Conservation (phyloP, 2,797 vertebrate species). For the Halcyon smyrnensis region DNA sequence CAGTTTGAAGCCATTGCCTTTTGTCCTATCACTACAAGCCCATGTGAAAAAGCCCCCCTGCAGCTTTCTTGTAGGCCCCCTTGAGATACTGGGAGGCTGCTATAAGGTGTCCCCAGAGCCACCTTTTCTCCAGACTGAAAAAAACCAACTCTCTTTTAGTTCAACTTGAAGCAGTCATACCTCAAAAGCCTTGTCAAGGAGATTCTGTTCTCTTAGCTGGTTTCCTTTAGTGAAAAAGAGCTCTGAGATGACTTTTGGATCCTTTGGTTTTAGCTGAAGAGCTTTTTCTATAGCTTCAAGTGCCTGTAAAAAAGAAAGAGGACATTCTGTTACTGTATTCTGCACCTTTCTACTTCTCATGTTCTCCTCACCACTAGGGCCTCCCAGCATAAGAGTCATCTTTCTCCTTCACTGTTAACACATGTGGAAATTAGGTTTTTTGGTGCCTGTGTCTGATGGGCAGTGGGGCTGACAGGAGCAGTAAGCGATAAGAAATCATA, state of each 20-base stretch:
- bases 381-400: background rate
- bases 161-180: slow-evolving; percentile 57
- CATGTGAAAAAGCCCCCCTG: background rate
- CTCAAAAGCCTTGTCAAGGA: slow-evolving; percentile 92
- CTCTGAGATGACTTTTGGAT: slow-evolving; percentile 88
- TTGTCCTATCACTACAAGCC: background rate
- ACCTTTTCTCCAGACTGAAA: background rate
- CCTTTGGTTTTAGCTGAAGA: slow-evolving; percentile 88
- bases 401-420: background rate
- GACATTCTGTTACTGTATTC: background rate
- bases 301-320: slow-evolving; percentile 80
- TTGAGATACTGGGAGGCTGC: background rate
- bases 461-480: background rate
- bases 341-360: background rate
- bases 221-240: slow-evolving; percentile 97
- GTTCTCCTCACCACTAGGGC: background rate
- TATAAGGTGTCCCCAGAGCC: background rate
- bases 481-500: background rate
- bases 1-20: background rate
- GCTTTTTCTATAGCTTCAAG: slow-evolving; percentile 88
- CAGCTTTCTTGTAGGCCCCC: background rate
- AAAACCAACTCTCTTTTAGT: background rate
- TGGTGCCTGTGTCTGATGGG: background rate
- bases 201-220: slow-evolving; percentile 94
- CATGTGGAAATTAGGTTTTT: background rate